These are phyloP conservation scores for Prosapia bicincta DNA, from an alignment of 2,888 invertebrate genomes.

Conservation along the genomic window DNA sequence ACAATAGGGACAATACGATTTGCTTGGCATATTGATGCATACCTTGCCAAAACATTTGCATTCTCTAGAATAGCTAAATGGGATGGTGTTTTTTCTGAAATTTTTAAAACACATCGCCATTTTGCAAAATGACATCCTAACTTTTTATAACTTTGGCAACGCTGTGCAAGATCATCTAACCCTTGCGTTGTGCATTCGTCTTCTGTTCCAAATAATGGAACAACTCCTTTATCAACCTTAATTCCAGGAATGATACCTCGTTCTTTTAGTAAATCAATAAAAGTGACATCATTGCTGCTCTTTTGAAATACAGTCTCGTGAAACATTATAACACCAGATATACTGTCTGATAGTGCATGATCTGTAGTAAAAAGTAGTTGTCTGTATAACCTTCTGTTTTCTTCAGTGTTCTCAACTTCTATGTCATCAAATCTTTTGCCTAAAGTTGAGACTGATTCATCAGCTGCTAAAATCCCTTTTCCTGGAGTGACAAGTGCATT, in stretches of 20 bases:
- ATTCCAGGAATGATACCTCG: conserved; percentile 56
- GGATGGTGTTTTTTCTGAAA: conserved; percentile 55
- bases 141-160: conserved; percentile 59
- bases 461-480: conserved; percentile 64
- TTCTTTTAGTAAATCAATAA: conserved; percentile 52
- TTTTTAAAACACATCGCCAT: conserved; percentile 59
- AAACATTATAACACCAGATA: conserved; percentile 64
- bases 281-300: conserved; percentile 53
- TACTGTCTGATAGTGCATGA: conserved; percentile 47
- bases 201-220: conserved; percentile 57
- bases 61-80: conserved; percentile 56
- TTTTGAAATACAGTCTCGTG: conserved; percentile 65
- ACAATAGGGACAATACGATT: conserved; percentile 67
- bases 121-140: conserved; percentile 63
- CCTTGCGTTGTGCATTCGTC: conserved; percentile 62
- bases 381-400: conserved; percentile 55
- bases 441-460: conserved; percentile 60
- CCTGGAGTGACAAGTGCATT: conserved; percentile 55
- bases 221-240: conserved; percentile 63
- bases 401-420: conserved; percentile 56
- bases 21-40: conserved; percentile 56
- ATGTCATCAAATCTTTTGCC: conserved; percentile 55
- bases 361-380: conserved; percentile 58
- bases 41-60: conserved; percentile 60
- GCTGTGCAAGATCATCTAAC: conserved; percentile 55